Evolutionary conservation across 2,888 invertebrate genomes (phyloP).

Genomic region (Autographa pulchrina): DNA sequence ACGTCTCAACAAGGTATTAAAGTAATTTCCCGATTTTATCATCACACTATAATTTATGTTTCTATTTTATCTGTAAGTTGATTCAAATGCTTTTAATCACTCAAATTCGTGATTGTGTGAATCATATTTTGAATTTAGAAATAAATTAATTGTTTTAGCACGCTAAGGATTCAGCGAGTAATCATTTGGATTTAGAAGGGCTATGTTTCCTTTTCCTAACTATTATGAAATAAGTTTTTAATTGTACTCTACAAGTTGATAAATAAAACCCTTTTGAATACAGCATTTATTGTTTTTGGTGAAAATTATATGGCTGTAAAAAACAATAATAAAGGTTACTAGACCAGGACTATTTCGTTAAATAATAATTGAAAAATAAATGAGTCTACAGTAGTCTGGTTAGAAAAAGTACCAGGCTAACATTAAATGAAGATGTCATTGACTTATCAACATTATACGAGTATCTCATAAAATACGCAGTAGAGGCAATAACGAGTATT

Average conservation of each 20-base stretch:
- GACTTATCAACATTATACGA: constrained; percentile 2
- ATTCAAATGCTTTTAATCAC: background rate
- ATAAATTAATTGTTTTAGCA: background rate
- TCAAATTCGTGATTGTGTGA: background rate
- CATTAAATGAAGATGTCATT: background rate
- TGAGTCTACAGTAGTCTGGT: background rate
- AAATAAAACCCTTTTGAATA: too few relatives aligned
- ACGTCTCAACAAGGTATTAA: constrained; percentile 16
- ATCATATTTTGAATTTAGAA: background rate
- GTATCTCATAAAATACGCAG: constrained; percentile 15
- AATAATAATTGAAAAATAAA: too few relatives aligned
- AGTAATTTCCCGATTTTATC: constrained; percentile 30
- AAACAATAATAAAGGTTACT: too few relatives aligned
- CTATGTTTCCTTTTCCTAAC: background rate
- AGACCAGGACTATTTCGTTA: too few relatives aligned
- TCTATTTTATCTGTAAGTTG: constrained; percentile 9
- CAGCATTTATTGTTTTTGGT: too few relatives aligned
- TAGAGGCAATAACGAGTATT: constrained; percentile 35
- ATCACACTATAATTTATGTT: constrained; percentile 9
- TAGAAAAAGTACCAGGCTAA: background rate
- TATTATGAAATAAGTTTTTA: too few relatives aligned
- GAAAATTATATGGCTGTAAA: too few relatives aligned
- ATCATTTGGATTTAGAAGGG: background rate
- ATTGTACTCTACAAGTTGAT: too few relatives aligned
- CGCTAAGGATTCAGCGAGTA: background rate